Evolutionary conservation across 2,113 vertebrate species (phyloP).

Genomic region (Hippocampus abdominalis): DNA sequence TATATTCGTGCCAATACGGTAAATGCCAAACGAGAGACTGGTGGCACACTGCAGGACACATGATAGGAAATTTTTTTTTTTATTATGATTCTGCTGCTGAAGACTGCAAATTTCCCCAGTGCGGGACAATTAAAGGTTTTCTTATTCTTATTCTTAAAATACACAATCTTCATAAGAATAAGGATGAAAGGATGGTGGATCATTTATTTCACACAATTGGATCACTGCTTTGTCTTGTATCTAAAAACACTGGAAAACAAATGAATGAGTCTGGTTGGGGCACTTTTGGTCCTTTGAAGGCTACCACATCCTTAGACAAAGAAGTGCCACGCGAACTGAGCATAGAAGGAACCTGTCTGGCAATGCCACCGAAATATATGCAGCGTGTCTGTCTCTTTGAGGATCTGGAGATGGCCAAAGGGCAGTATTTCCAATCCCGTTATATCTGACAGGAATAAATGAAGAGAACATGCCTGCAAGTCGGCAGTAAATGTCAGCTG

Average conservation of each 20-base stretch:
- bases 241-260: neutral
- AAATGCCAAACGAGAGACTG: neutral
- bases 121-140: too few species aligned
- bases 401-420: slow-evolving; percentile 25
- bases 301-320: slow-evolving; percentile 34
- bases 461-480: slow-evolving; percentile 56
- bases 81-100: too few species aligned
- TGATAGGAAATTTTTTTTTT: too few species aligned
- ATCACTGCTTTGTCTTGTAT: neutral
- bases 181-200: neutral
- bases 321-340: slow-evolving; percentile 21
- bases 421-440: slow-evolving; percentile 13
- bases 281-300: slow-evolving; percentile 16
- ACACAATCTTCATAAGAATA: neutral
- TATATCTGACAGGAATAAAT: slow-evolving; percentile 46
- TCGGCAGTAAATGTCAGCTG: slow-evolving; percentile 67
- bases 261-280: neutral
- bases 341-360: slow-evolving; percentile 28
- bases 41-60: neutral
- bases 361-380: slow-evolving; percentile 44
- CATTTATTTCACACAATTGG: neutral
- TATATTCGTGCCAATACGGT: too few species aligned
- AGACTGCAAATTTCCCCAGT: too few species aligned
- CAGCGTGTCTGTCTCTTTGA: slow-evolving; percentile 15
- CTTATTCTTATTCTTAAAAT: too few species aligned